These are phyloP conservation scores for Euwallacea fornicatus DNA, from an alignment of 1,140 invertebrate species.

Conservation along the genomic window DNA sequence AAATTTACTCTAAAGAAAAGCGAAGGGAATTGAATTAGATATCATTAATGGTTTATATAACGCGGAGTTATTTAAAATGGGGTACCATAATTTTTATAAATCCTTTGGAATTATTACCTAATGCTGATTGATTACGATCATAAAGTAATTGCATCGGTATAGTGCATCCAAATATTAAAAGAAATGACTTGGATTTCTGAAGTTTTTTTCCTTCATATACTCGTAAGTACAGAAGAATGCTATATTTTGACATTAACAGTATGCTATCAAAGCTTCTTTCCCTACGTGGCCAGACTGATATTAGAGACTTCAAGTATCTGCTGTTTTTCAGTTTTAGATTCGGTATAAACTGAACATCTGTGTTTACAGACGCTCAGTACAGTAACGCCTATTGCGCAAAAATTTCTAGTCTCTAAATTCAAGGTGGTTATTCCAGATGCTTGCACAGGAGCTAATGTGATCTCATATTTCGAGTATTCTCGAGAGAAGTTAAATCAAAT, in stretches of 20 bases:
- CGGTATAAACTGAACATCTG: neutral
- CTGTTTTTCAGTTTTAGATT: neutral
- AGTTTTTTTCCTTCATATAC: slow-evolving; percentile 52
- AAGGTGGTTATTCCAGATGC: slow-evolving; percentile 84
- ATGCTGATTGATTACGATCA: neutral
- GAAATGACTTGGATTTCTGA: slow-evolving; percentile 88
- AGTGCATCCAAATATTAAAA: slow-evolving; percentile 80
- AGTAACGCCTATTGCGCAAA: slow-evolving; percentile 80
- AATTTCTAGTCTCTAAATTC: slow-evolving; percentile 68
- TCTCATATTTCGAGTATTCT: slow-evolving; percentile 93
- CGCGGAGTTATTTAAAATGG: slow-evolving; percentile 78
- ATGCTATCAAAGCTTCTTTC: slow-evolving; percentile 77
- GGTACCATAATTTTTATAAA: slow-evolving; percentile 33
- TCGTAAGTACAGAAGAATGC: slow-evolving; percentile 64
- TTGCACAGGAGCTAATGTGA: slow-evolving; percentile 87
- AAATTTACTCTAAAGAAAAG: slow-evolving; percentile 78
- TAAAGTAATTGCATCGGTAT: slow-evolving; percentile 75
- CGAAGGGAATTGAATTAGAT: slow-evolving; percentile 73
- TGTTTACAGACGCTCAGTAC: too few species aligned
- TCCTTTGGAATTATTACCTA: too few species aligned
- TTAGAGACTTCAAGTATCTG: slow-evolving; percentile 69
- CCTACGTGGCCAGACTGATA: slow-evolving; percentile 64
- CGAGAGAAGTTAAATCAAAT: slow-evolving; percentile 63
- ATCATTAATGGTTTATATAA: slow-evolving; percentile 79
- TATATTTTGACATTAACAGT: slow-evolving; percentile 89